Evolutionary conservation across 2,888 invertebrate genomes (phyloP), one percentile per base, ranked within the genome.

Genomic region (Deilephila porcellus): DNA sequence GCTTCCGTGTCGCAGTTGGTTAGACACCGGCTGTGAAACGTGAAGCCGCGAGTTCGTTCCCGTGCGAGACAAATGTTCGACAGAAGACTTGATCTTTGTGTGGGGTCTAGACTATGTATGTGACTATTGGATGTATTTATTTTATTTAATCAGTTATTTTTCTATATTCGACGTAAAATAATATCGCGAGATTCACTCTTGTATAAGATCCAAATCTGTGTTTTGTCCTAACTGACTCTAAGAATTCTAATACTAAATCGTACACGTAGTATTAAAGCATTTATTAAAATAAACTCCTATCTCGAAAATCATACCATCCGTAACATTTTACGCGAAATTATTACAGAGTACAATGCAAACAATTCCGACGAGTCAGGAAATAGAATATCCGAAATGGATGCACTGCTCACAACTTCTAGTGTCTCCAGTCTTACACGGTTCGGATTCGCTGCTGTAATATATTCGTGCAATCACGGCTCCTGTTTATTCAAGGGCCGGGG

Each of bases 401-500:
- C 37, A 60, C 20, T 71, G 37, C 14, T 32, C 20, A 34, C n/a
- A 71, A 60, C 45, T 37, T 60, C 25, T 17, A 52, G 19, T 71
- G 45, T 60, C 20, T 25, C 25, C 11, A 67, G 67, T 67, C 45
- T 67, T 25, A 63, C 34, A 62, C 64, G 45, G 20, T 45, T 37
- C 34, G 64, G 45, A 45, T 67, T 45, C 37, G 45, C 64, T 20
- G 45, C 20, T 25, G 20, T 67, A 73, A 73, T 73, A 70, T 71
- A 73, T 74, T 74, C 76, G 75, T 84, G 87, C 88, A 91, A 91
- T 91, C 90, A 88, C 83, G 82, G 83, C 75, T 78, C 79, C 82
- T 90, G 88, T 92, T 90, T 90, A 85, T 88, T 80, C 82, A 88
- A 88, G 86, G 83, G 84, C 87, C 86, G 88, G 84, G 79, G 56